phyloP scores from a whole-genome alignment of 2,113 vertebrate genomes.

The Anolis sagrei region DNA sequence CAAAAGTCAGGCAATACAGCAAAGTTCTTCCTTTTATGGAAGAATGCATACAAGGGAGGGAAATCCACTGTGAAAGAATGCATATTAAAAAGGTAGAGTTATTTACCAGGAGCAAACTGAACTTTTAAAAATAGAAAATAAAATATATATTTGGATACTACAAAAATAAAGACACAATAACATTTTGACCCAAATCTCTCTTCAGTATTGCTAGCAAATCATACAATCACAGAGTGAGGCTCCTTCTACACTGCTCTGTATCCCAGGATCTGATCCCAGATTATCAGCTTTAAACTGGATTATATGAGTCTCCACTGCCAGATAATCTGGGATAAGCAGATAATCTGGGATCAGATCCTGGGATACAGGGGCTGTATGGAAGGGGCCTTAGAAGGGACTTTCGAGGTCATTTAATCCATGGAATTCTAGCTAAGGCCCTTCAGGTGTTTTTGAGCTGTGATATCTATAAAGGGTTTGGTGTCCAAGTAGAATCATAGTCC shows the following conservation, averaged over 20 bases:
- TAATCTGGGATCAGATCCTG: too few relatives aligned
- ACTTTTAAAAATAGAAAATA: constrained; percentile 45
- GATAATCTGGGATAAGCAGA: too few relatives aligned
- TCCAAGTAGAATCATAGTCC: too few relatives aligned
- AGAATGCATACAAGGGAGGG: too few relatives aligned
- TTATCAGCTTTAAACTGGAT: too few relatives aligned
- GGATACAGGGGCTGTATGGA: too few relatives aligned
- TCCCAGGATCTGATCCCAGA: too few relatives aligned
- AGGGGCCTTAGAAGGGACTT: not conserved
- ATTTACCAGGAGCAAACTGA: constrained; percentile 69
- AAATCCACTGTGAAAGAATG: constrained; percentile 36
- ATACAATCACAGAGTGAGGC: too few relatives aligned
- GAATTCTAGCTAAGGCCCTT: not conserved
- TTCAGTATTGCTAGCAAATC: constrained; percentile 14
- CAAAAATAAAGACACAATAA: constrained; percentile 21
- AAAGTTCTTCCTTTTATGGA: fast-evolving
- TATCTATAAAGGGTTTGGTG: not conserved
- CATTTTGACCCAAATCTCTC: constrained; percentile 35
- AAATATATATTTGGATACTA: constrained; percentile 16
- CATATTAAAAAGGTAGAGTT: too few relatives aligned
- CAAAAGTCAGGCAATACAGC: constrained; percentile 44
- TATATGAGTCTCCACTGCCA: too few relatives aligned
- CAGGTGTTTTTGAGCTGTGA: not conserved
- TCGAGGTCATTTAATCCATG: not conserved
- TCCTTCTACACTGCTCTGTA: too few relatives aligned